Conservation (phyloP, 2,888 invertebrate species). For the Hemistola chrysoprasaria region DNA sequence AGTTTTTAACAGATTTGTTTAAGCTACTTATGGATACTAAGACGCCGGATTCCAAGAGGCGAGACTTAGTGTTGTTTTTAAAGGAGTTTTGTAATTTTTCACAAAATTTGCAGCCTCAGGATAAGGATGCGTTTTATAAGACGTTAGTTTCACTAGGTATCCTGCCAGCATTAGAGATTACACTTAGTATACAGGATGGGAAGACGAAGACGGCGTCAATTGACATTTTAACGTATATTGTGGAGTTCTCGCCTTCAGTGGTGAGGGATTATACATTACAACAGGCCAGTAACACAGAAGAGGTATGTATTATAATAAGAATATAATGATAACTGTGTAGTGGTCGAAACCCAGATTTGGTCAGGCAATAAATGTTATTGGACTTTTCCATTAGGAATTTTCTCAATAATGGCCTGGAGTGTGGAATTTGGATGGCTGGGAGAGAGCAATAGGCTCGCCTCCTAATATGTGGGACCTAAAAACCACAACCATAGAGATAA, state of each 20-base stretch:
- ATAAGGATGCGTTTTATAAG: conserved; percentile 98
- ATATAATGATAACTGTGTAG: too few relatives aligned
- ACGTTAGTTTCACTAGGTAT: conserved; percentile 94
- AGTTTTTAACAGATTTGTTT: conserved; percentile 97
- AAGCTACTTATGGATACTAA: conserved; percentile 94
- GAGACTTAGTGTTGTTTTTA: conserved; percentile 97
- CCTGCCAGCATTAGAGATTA: conserved; percentile 94
- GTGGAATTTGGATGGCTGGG: too few relatives aligned
- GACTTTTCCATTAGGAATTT: too few relatives aligned
- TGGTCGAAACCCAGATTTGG: too few relatives aligned
- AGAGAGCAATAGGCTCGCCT: too few relatives aligned
- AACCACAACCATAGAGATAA: too few relatives aligned
- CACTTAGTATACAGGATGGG: conserved; percentile 94
- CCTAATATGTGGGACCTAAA: too few relatives aligned
- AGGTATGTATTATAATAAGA: too few relatives aligned
- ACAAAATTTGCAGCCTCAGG: conserved; percentile 98
- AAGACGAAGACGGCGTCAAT: conserved; percentile 98
- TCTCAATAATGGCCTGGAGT: too few relatives aligned
- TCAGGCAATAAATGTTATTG: too few relatives aligned
- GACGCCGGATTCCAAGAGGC: conserved; percentile 91
- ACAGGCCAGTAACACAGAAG: conserved; percentile 94
- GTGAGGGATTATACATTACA: conserved; percentile 98
- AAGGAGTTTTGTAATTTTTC: conserved; percentile 99
- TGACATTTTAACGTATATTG: conserved; percentile 98
- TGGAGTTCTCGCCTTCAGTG: conserved; percentile 98